phyloP scores from a whole-genome alignment of 2,888 invertebrate species.

The Griposia aprilina region DNA sequence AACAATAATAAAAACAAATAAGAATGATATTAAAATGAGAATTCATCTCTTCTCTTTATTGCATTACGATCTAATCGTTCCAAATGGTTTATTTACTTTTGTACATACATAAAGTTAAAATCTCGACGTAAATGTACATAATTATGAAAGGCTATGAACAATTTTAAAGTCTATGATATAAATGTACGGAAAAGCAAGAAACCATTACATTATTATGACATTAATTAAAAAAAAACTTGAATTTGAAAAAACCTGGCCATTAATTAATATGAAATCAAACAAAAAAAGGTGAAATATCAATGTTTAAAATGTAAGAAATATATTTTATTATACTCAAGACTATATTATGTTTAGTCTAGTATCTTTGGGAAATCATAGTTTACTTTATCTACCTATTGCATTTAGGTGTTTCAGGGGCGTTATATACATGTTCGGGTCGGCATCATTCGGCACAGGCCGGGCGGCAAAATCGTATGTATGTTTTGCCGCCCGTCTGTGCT shows the following conservation, averaged over 20 bases:
- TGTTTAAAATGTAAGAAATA: slow-evolving; percentile 52
- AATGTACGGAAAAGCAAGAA: slow-evolving; percentile 1
- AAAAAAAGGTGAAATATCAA: slow-evolving; percentile 50
- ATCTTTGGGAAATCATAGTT: slow-evolving; percentile 58
- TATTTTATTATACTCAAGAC: slow-evolving; percentile 49
- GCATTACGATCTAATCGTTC: slow-evolving; percentile 14
- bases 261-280: slow-evolving; percentile 37
- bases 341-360: slow-evolving; percentile 60
- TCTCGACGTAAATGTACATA: slow-evolving; percentile 11
- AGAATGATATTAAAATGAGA: slow-evolving; percentile 33
- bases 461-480: neutral
- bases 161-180: neutral
- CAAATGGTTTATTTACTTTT: slow-evolving; percentile 50
- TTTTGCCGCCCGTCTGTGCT: neutral
- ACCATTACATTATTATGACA: slow-evolving; percentile 26
- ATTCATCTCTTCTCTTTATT: slow-evolving; percentile 15
- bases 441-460: neutral
- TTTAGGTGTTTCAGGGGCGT: slow-evolving; percentile 62
- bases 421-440: neutral
- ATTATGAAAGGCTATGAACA: neutral
- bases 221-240: slow-evolving; percentile 23
- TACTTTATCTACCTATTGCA: slow-evolving; percentile 66
- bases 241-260: slow-evolving; percentile 44
- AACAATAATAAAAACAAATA: neutral
- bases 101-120: slow-evolving; percentile 13